Percentiles rank a stretch among this genome's conserved stretches.
These are phyloP conservation scores for Tillus elongatus DNA, from an alignment of 2,888 invertebrate genomes.

Conservation along the genomic window DNA sequence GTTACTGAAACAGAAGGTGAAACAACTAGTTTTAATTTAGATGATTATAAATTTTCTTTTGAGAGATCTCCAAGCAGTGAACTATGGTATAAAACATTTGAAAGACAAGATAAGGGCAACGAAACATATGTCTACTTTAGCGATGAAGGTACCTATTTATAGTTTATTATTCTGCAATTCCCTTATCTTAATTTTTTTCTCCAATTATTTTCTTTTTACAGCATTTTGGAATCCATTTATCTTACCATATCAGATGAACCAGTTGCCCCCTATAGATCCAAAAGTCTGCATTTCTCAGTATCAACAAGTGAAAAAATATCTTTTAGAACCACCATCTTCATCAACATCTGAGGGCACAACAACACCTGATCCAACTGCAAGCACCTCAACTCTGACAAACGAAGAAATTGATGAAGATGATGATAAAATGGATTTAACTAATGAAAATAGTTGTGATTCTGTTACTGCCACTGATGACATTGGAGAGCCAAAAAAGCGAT, in stretches of 20 bases:
- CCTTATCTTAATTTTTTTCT: conserved; percentile 2
- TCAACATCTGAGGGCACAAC: conserved; percentile 28
- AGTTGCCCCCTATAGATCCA: conserved; percentile 51
- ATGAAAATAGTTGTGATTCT: not conserved
- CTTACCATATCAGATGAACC: conserved; percentile 68
- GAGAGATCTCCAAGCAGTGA: conserved; percentile 65
- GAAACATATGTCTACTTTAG: conserved; percentile 53
- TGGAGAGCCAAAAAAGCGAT: conserved; percentile 3
- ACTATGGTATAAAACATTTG: conserved; percentile 72
- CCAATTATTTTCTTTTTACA: conserved; percentile 38
- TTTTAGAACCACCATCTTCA: conserved; percentile 35
- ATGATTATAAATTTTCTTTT: conserved; percentile 62
- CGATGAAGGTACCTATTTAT: conserved; percentile 38
- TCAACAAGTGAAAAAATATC: conserved; percentile 41
- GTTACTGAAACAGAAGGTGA: conserved; percentile 12
- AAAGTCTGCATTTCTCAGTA: conserved; percentile 43
- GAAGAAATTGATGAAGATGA: conserved; percentile 30
- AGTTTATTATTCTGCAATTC: conserved; percentile 5
- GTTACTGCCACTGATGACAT: not conserved
- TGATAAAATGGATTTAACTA: conserved; percentile 17
- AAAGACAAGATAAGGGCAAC: conserved; percentile 63
- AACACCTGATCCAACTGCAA: conserved; percentile 28
- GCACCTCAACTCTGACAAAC: conserved; percentile 13
- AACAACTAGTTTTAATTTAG: conserved; percentile 39
- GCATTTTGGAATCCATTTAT: conserved; percentile 55